phyloP scores from a whole-genome alignment of 2,797 vertebrate species.

The Cynopterus sphinx region DNA sequence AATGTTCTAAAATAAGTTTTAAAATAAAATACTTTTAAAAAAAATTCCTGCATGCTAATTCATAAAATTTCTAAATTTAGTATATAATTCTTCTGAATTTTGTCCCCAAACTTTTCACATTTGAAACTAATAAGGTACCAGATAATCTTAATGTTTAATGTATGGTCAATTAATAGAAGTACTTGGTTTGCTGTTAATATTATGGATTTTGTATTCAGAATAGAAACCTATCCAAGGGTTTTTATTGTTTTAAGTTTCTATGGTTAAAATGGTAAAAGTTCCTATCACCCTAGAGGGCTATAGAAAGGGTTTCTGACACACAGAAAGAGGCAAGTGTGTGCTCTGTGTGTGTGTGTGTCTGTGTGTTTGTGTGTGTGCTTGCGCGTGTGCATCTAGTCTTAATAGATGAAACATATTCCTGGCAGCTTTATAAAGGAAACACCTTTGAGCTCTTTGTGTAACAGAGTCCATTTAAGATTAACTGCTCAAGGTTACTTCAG shows the following conservation, averaged over 20 bases:
- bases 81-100: conserved; percentile 29
- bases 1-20: background rate
- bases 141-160: background rate
- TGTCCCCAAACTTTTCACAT: background rate
- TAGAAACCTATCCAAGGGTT: background rate
- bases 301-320: background rate
- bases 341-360: background rate
- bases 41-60: background rate
- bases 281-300: background rate
- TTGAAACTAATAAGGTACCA: background rate
- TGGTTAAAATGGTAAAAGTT: background rate
- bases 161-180: background rate
- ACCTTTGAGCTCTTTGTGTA: background rate
- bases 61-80: background rate
- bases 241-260: background rate
- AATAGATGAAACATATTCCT: background rate
- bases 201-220: background rate
- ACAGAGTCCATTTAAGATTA: conserved; percentile 19
- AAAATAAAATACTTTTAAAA: background rate
- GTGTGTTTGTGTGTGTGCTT: background rate
- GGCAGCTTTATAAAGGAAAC: conserved; percentile 6
- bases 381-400: background rate
- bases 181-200: background rate
- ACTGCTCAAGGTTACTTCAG: background rate
- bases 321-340: background rate